Evolutionary conservation across 2,113 vertebrate genomes (phyloP).

Genomic region (Copsychus sechellarum): DNA sequence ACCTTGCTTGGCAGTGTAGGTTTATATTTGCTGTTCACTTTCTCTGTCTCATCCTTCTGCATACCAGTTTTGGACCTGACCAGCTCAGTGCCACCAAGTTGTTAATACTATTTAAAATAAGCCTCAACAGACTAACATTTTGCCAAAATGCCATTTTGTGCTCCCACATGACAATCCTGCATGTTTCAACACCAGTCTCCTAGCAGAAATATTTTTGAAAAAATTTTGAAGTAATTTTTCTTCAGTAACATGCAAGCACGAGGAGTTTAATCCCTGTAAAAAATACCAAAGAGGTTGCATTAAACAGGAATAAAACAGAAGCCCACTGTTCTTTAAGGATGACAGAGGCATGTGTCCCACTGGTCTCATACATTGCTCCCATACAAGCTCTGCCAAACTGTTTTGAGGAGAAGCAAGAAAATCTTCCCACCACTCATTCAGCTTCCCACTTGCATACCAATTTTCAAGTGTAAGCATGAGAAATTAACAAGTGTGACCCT

Average conservation of each 20-base stretch:
- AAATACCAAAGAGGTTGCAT: not conserved
- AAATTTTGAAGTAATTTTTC: not conserved
- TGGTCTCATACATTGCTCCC: not conserved
- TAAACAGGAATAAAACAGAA: slow-evolving; percentile 31
- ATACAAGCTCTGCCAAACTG: slow-evolving; percentile 2
- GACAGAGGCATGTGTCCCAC: not conserved
- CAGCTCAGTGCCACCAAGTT: not conserved
- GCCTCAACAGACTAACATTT: not conserved
- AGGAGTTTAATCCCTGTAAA: not conserved
- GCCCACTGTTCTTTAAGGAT: not conserved
- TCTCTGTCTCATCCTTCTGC: not conserved
- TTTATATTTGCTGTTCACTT: not conserved
- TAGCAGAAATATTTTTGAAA: not conserved
- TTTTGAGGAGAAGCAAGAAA: not conserved
- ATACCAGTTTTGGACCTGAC: not conserved
- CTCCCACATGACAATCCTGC: not conserved
- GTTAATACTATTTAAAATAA: not conserved
- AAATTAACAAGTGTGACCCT: not conserved
- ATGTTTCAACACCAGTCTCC: not conserved
- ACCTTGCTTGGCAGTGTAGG: not conserved
- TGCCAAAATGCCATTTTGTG: not conserved
- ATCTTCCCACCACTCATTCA: not conserved
- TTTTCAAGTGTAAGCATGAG: not conserved
- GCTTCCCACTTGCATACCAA: slow-evolving; percentile 61
- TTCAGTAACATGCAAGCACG: slow-evolving; percentile 1